Evolutionary conservation across 2,888 invertebrate genomes (phyloP), one percentile per base, ranked within the genome.

Genomic region (Helicoverpa assulta): DNA sequence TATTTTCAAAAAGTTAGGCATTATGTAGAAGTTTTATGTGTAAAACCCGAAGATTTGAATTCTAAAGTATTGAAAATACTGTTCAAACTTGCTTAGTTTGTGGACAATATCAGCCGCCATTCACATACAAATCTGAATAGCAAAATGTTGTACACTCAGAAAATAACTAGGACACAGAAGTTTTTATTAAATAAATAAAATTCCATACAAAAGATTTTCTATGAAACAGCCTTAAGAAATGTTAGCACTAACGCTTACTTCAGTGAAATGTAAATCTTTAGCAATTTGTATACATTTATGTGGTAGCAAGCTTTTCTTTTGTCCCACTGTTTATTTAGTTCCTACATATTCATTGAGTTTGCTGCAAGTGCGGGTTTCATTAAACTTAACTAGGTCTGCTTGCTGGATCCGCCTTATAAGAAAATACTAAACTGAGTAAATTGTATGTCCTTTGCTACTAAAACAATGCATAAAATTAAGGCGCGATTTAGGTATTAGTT

Each of bases 221-320:
- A 47, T 47, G 47, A 47, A 47, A 47, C n/a, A 47, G 47, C 47
- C 47, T 47, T 47, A 62, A 69, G 21, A 66, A 62, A 73, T 37
- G 14, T 67, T 33, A n/a, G 47, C 43, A 37, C 29, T 62, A 43
- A 29, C n/a, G 58, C 19, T 54, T 50, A 50, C 21, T 67, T 14
- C 16, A 54, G 21, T 60, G 29, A 68, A 78, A 76, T 80, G 80
- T 66, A 68, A 80, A 76, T 80, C 12, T 70, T 21, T 16, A 75
- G 54, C 55, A 70, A 62, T 75, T 50, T 62, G 71, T 76, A 76
- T 69, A 71, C 78, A 78, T 80, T 80, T 80, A 75, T 80, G 78
- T 75, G 54, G 61, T 67, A 56, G 55, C 70, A 60, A 66, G 60
- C 68, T 72, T 66, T 80, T 68, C 72, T 66, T 75, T 72, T 53